Conservation (phyloP, 2,797 vertebrate species). For the Enteromius unitaeniatus region DNA sequence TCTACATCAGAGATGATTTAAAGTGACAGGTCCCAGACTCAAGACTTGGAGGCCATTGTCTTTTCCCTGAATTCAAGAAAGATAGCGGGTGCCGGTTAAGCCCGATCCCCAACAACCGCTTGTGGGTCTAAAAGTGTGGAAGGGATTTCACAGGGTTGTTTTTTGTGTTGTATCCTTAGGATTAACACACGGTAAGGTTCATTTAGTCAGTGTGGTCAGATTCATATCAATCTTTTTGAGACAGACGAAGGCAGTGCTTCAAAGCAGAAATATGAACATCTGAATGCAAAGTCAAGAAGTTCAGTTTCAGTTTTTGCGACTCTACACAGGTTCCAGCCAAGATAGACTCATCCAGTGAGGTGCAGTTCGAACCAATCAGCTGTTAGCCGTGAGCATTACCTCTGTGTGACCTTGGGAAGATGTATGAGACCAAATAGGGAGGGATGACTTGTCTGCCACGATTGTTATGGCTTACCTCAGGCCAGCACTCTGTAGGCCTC, state of each 20-base stretch:
- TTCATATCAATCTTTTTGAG: conserved; percentile 15
- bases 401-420: conserved; percentile 55
- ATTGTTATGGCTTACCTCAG: conserved; percentile 35
- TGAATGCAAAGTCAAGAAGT: neutral
- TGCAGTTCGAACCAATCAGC: conserved; percentile 32
- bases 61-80: conserved; percentile 39
- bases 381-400: conserved; percentile 48
- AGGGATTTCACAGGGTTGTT: conserved; percentile 12
- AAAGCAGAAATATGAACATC: neutral
- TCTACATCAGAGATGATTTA: conserved; percentile 52
- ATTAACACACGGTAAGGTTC: neutral
- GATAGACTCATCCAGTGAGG: neutral
- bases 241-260: neutral
- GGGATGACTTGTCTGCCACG: conserved; percentile 33
- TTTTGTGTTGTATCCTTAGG: conserved; percentile 7
- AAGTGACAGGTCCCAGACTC: conserved; percentile 51
- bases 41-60: conserved; percentile 52
- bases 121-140: conserved; percentile 14
- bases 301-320: neutral
- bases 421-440: conserved; percentile 35
- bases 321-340: neutral
- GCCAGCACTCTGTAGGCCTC: conserved; percentile 40
- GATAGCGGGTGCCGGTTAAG: conserved; percentile 44
- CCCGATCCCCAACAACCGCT: conserved; percentile 29
- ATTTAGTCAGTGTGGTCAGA: conserved; percentile 22